Percentiles rank a stretch among this genome's conserved stretches.
phyloP scores from a whole-genome alignment of 2,797 vertebrate species.

The Phrynocephalus vlangalii region DNA sequence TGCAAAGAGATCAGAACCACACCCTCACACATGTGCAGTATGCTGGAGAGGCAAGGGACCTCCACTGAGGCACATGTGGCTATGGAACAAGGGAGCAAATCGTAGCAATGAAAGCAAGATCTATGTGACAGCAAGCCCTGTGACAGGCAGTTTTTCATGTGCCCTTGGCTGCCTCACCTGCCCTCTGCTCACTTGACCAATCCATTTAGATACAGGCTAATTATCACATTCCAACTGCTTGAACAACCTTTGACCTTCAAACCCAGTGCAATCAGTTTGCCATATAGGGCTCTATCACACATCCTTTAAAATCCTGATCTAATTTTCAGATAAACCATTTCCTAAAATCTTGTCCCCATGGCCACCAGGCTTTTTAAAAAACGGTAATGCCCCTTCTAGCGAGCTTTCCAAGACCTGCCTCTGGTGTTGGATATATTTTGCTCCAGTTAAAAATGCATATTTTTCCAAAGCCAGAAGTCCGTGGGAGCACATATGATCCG shows the following conservation, averaged over 20 bases:
- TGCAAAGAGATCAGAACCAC: background rate
- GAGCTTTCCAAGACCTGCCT: too few relatives aligned
- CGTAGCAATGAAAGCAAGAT: background rate
- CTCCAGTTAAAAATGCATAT: too few relatives aligned
- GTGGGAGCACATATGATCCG: too few relatives aligned
- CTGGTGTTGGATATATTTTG: too few relatives aligned
- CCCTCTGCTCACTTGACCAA: slow-evolving; percentile 4
- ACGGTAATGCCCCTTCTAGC: too few relatives aligned
- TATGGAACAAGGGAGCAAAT: background rate
- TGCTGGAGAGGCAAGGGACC: background rate
- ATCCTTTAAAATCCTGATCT: too few relatives aligned
- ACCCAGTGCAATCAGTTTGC: background rate
- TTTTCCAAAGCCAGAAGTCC: too few relatives aligned
- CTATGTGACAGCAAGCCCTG: slow-evolving; percentile 15
- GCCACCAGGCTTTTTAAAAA: too few relatives aligned
- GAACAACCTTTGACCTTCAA: slow-evolving; percentile 27
- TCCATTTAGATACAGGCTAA: slow-evolving; percentile 34
- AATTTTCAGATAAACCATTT: too few relatives aligned
- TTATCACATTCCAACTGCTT: slow-evolving; percentile 47
- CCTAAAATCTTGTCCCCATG: too few relatives aligned
- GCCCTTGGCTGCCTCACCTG: background rate
- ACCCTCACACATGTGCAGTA: background rate
- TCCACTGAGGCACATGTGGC: background rate
- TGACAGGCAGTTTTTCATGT: background rate
- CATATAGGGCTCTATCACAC: background rate